A percentile compares a stretch with the other conserved stretches of the same genome.
Conservation (phyloP, 2,113 vertebrate species). For the Sitta europaea region DNA sequence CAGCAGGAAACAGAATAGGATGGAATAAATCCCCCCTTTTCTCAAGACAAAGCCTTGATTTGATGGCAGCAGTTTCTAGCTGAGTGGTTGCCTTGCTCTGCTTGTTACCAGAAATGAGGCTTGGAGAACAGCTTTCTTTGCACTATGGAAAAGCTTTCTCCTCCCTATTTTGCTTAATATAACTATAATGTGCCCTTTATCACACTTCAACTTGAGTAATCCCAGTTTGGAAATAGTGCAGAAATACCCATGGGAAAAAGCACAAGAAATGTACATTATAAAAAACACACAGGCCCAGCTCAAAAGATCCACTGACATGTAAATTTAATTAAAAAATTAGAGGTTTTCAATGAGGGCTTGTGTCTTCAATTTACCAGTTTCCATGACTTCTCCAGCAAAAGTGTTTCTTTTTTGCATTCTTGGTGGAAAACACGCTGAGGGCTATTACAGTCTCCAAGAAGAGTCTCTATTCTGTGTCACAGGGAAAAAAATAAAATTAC, state of each 20-base stretch:
- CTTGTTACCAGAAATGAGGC: slow-evolving; percentile 24
- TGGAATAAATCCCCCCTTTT: not conserved
- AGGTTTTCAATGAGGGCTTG: slow-evolving; percentile 40
- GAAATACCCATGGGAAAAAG: slow-evolving; percentile 22
- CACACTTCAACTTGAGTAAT: slow-evolving; percentile 51
- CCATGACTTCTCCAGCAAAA: slow-evolving; percentile 10
- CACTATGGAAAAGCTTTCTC: not conserved
- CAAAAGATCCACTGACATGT: slow-evolving; percentile 40
- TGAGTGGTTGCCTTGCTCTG: slow-evolving; percentile 33
- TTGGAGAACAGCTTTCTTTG: slow-evolving; percentile 6
- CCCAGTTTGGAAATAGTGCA: slow-evolving; percentile 13
- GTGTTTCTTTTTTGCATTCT: slow-evolving; percentile 34
- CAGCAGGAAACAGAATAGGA: not conserved
- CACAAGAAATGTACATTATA: not conserved
- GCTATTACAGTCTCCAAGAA: not conserved
- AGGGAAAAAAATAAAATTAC: not conserved
- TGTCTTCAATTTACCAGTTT: slow-evolving; percentile 39
- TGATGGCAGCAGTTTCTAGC: slow-evolving; percentile 19
- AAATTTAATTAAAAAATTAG: slow-evolving; percentile 42
- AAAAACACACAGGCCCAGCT: not conserved
- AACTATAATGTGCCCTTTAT: slow-evolving; percentile 51
- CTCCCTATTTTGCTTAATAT: slow-evolving; percentile 31
- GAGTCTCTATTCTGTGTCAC: not conserved
- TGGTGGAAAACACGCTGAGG: not conserved
- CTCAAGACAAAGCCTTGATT: not conserved